Conservation (phyloP, 2,113 vertebrate species). For the Ptilonorhynchus violaceus region DNA sequence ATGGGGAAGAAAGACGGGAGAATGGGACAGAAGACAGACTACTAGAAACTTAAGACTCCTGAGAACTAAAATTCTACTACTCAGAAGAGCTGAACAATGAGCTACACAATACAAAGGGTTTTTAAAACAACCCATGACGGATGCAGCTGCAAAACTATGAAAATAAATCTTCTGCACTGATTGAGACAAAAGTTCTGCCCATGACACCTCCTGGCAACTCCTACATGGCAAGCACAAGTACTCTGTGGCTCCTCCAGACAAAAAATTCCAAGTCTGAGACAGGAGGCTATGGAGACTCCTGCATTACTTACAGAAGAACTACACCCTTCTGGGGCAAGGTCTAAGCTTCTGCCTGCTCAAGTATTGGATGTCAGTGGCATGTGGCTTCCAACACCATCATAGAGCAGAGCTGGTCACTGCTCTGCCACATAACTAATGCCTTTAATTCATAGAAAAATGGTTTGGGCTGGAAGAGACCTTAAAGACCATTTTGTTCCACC, state of each 20-base stretch:
- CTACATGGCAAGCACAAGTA: background rate
- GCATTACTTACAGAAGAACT: background rate
- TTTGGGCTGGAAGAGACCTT: background rate
- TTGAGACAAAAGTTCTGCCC: background rate
- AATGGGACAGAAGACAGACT: background rate
- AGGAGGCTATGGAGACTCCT: background rate
- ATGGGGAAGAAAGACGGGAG: background rate
- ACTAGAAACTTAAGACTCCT: background rate
- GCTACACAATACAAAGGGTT: background rate
- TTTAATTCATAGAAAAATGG: background rate
- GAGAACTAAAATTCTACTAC: background rate
- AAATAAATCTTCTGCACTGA: background rate
- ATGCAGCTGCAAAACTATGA: background rate
- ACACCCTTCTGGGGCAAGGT: background rate
- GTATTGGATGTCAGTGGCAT: rapidly evolving
- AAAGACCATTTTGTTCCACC: background rate
- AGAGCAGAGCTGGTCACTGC: background rate
- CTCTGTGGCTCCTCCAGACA: background rate
- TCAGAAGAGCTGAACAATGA: background rate
- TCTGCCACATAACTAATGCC: background rate
- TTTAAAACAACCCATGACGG: background rate
- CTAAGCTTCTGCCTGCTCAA: background rate
- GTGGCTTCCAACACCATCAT: background rate
- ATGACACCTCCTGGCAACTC: background rate
- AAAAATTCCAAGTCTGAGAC: background rate